Evolutionary conservation across 1,140 invertebrate genomes (phyloP).

Genomic region (Magallana gigas): DNA sequence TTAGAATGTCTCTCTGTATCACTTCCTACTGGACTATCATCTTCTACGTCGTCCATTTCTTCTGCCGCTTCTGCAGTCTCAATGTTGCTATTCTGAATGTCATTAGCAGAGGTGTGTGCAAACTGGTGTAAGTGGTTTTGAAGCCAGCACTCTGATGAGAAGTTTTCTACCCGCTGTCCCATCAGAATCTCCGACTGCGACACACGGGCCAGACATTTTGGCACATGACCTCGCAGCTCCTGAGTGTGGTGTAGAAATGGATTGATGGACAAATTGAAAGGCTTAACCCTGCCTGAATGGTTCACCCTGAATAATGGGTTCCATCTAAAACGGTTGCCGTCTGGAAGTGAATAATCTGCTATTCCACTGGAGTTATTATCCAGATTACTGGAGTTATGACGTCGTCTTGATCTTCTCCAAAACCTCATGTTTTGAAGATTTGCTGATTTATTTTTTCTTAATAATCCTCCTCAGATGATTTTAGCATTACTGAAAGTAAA

Average conservation of each 20-base stretch:
- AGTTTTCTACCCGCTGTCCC: conserved; percentile 60
- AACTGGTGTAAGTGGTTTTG: conserved; percentile 62
- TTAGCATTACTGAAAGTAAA: not conserved
- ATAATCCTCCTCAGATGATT: not conserved
- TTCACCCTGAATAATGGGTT: not conserved
- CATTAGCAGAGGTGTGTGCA: conserved; percentile 38
- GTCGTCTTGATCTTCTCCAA: conserved; percentile 32
- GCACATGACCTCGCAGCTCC: conserved; percentile 38
- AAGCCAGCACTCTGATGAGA: conserved; percentile 63
- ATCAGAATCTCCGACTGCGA: conserved; percentile 56
- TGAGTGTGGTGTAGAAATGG: not conserved
- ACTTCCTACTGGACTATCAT: conserved; percentile 53
- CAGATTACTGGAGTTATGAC: not conserved
- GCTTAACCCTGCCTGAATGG: not conserved
- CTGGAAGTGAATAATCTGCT: not conserved
- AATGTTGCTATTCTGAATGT: too few relatives aligned
- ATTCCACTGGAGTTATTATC: not conserved
- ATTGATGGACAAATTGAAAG: not conserved
- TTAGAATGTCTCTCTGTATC: conserved; percentile 11
- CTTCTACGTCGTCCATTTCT: conserved; percentile 38
- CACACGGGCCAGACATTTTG: conserved; percentile 58
- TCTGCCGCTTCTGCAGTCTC: not conserved
- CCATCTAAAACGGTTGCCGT: not conserved
- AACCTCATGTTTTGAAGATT: not conserved
- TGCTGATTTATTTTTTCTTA: not conserved